These are phyloP conservation scores for Semnornis frantzii DNA, from an alignment of 2,113 vertebrate species.

Conservation along the genomic window DNA sequence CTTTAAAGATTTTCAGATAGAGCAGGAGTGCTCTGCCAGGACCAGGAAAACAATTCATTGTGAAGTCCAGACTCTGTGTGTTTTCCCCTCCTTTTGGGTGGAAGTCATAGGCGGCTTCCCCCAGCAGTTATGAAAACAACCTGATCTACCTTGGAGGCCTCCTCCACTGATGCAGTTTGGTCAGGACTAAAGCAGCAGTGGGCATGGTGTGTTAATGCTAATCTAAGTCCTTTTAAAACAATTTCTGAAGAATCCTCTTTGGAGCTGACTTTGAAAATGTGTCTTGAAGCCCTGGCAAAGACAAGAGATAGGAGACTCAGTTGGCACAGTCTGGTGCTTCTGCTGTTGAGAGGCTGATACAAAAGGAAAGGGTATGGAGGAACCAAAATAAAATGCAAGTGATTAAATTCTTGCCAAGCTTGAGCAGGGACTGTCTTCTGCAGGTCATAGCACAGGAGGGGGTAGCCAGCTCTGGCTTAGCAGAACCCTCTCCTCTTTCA, in stretches of 20 bases:
- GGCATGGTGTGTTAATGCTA: neutral
- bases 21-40: neutral
- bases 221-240: neutral
- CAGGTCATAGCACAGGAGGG: neutral
- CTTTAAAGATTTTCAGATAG: neutral
- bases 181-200: neutral
- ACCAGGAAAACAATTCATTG: neutral
- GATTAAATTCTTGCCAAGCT: neutral
- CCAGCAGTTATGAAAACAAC: neutral
- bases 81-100: neutral
- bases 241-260: neutral
- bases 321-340: neutral
- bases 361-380: neutral
- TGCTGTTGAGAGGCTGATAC: neutral
- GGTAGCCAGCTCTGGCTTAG: conserved; percentile 31
- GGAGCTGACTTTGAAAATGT: neutral
- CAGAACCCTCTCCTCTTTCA: conserved; percentile 42
- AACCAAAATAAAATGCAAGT: neutral
- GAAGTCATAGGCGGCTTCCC: neutral
- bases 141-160: neutral
- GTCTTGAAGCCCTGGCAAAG: neutral
- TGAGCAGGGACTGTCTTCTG: neutral
- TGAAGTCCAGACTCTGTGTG: fast-evolving
- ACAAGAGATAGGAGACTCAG: neutral
- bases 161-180: neutral